Evolutionary conservation across 2,888 invertebrate species (phyloP), one percentile per base, ranked within the genome.

Genomic region (Microctonus hyperodae): DNA sequence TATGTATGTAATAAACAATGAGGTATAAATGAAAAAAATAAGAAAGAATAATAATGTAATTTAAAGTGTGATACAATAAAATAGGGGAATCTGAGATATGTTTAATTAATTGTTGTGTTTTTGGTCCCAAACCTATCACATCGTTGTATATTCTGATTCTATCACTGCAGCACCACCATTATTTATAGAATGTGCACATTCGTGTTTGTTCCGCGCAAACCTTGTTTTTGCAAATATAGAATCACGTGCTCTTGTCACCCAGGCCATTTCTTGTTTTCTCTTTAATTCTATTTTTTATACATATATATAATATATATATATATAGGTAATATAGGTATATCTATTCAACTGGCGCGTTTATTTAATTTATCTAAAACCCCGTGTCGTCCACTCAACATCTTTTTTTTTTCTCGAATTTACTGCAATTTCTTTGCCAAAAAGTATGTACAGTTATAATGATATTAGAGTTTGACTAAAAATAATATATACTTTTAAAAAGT

Each of bases 171-270:
- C 28, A 28, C 7, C 28, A 28, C 28, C 28, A 28, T 28, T 7
- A 16, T 16, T 7, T 16, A 44, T 44, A 16, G 44, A 44, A 58
- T 64, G 67, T 58, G 53, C 62, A 44, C 73, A 73, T 73, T 64
- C 72, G 76, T 81, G 80, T 81, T 81, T 81, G 81, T 81, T 80
- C 79, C 79, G 78, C 74, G 81, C 78, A 81, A 81, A 81, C 81
- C 81, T 81, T 81, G 81, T 81, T 81, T 81, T 81, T 81, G 78
- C 81, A 81, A 81, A 81, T n/a, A n/a, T 80, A 80, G 79, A 80
- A 78, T 78, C 78, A 77, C 80, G 77, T 78, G 79, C 78, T 78
- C 73, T 75, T 75, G 65, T 62, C 57, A 51, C 57, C 58, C 58
- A 51, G 62, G 37, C 57, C 44, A 35, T 62, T 61, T 63, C 44